phyloP scores from a whole-genome alignment of 2,888 invertebrate genomes.

The Lysandra bellargus region DNA sequence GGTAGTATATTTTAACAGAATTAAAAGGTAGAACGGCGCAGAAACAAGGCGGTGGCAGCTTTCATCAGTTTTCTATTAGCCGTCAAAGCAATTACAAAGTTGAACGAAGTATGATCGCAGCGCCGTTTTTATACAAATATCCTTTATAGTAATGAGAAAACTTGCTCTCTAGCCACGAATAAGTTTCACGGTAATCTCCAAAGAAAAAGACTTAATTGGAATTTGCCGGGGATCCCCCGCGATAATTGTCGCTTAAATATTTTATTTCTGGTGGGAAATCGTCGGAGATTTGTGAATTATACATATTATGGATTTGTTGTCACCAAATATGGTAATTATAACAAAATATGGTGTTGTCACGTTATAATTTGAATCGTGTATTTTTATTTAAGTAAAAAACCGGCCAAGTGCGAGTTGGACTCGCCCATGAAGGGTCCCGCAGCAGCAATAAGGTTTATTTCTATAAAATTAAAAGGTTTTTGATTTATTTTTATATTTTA shows the following conservation, averaged over 20 bases:
- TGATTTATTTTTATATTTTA: no score
- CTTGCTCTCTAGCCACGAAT: slow-evolving; percentile 60
- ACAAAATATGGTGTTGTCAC: no score
- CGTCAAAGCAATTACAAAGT: slow-evolving; percentile 78
- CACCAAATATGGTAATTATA: neutral
- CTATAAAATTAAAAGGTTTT: no score
- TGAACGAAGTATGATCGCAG: slow-evolving; percentile 62
- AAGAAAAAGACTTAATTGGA: slow-evolving; percentile 57
- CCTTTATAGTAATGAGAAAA: slow-evolving; percentile 73
- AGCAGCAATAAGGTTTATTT: no score
- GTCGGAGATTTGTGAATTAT: neutral
- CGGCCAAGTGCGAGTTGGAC: no score
- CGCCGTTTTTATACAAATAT: slow-evolving; percentile 73
- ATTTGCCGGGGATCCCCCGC: slow-evolving; percentile 38
- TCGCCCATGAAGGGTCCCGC: no score
- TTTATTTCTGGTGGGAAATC: neutral
- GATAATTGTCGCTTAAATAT: slow-evolving; percentile 22
- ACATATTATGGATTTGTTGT: neutral
- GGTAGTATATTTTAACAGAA: slow-evolving; percentile 11
- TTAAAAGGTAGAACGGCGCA: slow-evolving; percentile 10
- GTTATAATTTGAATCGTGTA: no score
- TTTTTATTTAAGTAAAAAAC: no score
- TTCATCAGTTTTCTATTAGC: slow-evolving; percentile 77
- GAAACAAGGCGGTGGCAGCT: slow-evolving; percentile 70
- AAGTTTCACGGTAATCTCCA: slow-evolving; percentile 65